Base-by-base conservation (phyloP, 2,888 invertebrate genomes). In the Cremastobaeus sp. region DNA sequence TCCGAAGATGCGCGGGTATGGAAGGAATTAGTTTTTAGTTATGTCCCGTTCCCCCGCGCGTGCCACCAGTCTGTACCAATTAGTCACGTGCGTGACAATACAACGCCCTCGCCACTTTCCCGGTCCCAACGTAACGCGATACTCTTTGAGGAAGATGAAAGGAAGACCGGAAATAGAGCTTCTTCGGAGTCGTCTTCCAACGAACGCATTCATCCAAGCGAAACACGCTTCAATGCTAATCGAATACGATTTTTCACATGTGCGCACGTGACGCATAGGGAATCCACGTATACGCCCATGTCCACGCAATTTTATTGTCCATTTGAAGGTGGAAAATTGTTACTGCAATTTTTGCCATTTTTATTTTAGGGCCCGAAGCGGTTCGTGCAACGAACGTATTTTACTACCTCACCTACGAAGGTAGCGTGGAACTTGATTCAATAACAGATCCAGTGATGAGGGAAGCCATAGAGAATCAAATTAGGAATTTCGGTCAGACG, bases 351-450 rank as follows among this genome's bases (percentile, higher is more conserved):
- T n/a, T n/a, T n/a, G n/a, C n/a, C n/a, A n/a, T n/a, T n/a, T n/a
- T n/a, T n/a, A n/a, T n/a, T n/a, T n/a, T n/a, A 94, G 94, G 98
- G 35, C 98, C 99, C 0, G 98, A 99, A 89, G 99, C 99, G 1
- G 93, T 99, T 30, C 91, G 99, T 57, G 97, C 99, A 1, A 98
- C 98, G 11, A 99, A 99, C 89, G 98, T 99, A 12, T 99, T 99
- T 90, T 99, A 99, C 89, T 99, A 99, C 89, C 91, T 99, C 75
- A 99, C 99, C 0, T 99, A 99, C 89, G 99, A 99, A 88, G 99
- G 99, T 57, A 97, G 95, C 78, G 96, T 98, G 1, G 96, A 99
- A 68, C 91, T 99, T 79, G 97, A 98, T 66, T 91, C 94, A 28
- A 94, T 99, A 79, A 90, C 92, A 0, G 98, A 99, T 86, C 93